phyloP scores from a whole-genome alignment of 1,140 invertebrate species.

The Leptinotarsa defecta region DNA sequence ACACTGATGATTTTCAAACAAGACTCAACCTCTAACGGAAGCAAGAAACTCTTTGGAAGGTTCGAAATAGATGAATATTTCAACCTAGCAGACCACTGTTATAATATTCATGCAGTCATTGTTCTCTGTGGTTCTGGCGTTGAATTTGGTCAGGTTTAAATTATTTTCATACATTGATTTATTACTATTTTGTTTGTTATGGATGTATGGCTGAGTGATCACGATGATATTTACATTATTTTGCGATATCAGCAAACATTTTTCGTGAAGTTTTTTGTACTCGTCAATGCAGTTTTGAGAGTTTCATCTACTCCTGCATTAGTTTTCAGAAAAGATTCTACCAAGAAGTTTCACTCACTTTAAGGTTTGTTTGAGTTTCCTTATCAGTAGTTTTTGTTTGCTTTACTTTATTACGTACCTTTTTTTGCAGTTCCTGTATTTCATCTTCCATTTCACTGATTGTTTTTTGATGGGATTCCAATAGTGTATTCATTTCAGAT shows the following conservation, averaged over 20 bases:
- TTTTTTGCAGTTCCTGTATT: conserved; percentile 7
- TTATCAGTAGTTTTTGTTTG: not conserved
- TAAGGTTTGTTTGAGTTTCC: not conserved
- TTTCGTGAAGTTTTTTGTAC: not conserved
- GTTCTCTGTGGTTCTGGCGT: too few species aligned
- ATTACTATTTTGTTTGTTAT: not conserved
- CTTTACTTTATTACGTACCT: not conserved
- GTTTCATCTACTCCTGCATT: not conserved
- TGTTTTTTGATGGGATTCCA: not conserved
- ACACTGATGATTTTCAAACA: too few species aligned
- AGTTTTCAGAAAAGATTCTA: not conserved
- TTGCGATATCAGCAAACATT: not conserved
- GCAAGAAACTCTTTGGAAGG: too few species aligned
- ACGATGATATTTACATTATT: not conserved
- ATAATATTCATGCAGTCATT: too few species aligned
- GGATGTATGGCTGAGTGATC: not conserved
- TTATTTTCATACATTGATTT: not conserved
- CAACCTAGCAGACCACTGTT: too few species aligned
- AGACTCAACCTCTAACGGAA: too few species aligned
- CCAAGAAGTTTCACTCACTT: not conserved
- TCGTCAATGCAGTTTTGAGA: not conserved
- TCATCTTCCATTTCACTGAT: not conserved
- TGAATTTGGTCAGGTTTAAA: too few species aligned
- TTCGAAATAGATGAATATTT: too few species aligned
- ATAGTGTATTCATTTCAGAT: too few species aligned